phyloP scores from a whole-genome alignment of 2,113 vertebrate species.

The Aegotheles bennettii region DNA sequence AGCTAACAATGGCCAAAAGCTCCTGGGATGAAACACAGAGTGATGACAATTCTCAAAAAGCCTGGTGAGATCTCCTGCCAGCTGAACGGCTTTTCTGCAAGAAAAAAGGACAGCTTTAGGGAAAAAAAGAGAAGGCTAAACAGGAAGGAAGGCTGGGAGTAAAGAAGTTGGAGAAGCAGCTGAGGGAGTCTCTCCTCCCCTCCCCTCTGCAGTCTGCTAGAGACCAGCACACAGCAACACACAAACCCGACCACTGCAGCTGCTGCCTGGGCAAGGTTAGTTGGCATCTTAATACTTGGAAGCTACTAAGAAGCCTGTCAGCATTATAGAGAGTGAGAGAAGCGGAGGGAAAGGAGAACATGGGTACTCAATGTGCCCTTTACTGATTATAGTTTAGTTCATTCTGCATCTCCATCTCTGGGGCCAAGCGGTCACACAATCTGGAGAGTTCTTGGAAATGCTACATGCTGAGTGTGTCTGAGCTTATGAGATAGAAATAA shows the following conservation, averaged over 20 bases:
- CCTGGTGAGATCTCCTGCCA: slow-evolving; percentile 23
- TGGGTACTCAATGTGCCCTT: background rate
- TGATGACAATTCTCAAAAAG: slow-evolving; percentile 8
- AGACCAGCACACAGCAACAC: background rate
- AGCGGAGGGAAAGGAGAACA: background rate
- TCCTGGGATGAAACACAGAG: background rate
- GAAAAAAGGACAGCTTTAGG: background rate
- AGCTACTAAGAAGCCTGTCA: background rate
- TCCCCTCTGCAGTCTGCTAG: background rate
- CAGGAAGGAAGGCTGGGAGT: background rate
- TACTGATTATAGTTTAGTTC: background rate
- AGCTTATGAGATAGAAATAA: background rate
- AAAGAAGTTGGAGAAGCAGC: background rate
- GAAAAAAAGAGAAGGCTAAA: background rate
- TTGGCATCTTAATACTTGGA: background rate
- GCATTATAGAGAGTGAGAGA: background rate
- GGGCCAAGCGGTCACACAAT: background rate
- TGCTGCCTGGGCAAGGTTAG: background rate
- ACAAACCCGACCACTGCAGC: background rate
- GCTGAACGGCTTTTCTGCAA: background rate
- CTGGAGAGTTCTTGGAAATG: background rate
- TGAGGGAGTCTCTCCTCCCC: background rate
- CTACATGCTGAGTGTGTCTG: background rate
- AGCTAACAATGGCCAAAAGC: slow-evolving; percentile 24
- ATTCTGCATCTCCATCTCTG: background rate